These are phyloP conservation scores for Xestia ashworthii DNA, from an alignment of 2,888 invertebrate genomes.

Conservation along the genomic window DNA sequence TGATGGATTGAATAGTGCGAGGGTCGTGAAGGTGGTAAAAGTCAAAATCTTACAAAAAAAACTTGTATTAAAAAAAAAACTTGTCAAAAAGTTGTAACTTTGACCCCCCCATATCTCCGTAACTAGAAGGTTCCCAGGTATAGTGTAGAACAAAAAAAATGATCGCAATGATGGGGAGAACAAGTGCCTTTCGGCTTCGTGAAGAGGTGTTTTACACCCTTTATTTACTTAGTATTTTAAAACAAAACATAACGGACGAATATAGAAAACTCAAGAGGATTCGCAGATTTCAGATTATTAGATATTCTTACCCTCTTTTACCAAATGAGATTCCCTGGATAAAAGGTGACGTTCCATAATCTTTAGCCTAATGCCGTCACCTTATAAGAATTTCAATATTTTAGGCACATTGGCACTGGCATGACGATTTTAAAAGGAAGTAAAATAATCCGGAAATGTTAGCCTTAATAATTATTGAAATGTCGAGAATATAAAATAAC, in stretches of 20 bases:
- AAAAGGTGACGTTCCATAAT: conserved; percentile 29
- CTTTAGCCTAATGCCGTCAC: conserved; percentile 39
- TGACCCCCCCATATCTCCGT: no score
- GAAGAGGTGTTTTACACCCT: no score
- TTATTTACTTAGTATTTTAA: background rate
- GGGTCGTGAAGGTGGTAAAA: no score
- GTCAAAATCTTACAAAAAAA: no score
- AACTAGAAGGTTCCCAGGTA: no score
- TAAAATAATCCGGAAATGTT: background rate
- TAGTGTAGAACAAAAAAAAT: no score
- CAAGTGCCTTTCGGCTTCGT: no score
- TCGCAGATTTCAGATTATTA: conserved; percentile 58
- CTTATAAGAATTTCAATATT: conserved; percentile 30
- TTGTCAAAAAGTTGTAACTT: no score
- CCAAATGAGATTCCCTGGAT: conserved; percentile 48
- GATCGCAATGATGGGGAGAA: no score
- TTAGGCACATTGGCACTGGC: background rate
- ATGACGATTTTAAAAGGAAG: background rate
- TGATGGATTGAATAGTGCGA: no score
- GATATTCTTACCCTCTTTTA: conserved; percentile 54
- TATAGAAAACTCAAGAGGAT: conserved; percentile 24
- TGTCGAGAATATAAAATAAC: background rate
- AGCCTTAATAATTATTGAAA: background rate
- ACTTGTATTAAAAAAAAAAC: no score
- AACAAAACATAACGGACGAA: background rate